Conservation (phyloP, 2,113 vertebrate species). For the Cyanistes caeruleus region DNA sequence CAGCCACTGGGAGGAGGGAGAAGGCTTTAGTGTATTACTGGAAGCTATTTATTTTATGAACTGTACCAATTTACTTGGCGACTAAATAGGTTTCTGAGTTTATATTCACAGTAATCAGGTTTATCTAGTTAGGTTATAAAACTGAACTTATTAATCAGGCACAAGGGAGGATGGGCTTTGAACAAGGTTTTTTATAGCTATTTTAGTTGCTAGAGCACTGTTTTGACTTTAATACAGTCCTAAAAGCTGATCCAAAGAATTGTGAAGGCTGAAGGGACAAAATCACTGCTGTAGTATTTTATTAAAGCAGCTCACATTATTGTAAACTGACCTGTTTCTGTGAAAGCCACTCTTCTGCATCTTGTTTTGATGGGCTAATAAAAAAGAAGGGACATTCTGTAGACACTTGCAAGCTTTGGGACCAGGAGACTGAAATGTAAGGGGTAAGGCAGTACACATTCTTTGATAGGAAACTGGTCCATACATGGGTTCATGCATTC, state of each 20-base stretch:
- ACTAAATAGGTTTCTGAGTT: not conserved
- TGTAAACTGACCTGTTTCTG: not conserved
- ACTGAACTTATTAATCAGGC: not conserved
- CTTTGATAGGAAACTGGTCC: not conserved
- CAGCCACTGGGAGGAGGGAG: not conserved
- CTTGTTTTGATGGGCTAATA: not conserved
- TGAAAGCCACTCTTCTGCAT: not conserved
- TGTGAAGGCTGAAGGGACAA: not conserved
- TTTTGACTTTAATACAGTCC: not conserved
- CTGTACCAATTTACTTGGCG: not conserved
- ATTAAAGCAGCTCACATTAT: not conserved
- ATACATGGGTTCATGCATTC: not conserved
- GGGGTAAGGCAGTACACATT: not conserved
- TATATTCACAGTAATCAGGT: not conserved
- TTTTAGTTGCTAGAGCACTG: not conserved
- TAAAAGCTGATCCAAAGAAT: not conserved
- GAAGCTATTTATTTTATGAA: not conserved
- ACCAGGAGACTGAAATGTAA: not conserved
- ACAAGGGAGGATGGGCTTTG: not conserved
- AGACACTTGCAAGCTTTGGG: not conserved
- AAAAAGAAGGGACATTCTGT: not conserved
- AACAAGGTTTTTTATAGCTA: not conserved
- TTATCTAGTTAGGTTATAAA: not conserved
- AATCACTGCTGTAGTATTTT: not conserved
- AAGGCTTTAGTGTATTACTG: not conserved